phyloP scores from a whole-genome alignment of 1,140 invertebrate species.

The Mercenaria mercenaria region DNA sequence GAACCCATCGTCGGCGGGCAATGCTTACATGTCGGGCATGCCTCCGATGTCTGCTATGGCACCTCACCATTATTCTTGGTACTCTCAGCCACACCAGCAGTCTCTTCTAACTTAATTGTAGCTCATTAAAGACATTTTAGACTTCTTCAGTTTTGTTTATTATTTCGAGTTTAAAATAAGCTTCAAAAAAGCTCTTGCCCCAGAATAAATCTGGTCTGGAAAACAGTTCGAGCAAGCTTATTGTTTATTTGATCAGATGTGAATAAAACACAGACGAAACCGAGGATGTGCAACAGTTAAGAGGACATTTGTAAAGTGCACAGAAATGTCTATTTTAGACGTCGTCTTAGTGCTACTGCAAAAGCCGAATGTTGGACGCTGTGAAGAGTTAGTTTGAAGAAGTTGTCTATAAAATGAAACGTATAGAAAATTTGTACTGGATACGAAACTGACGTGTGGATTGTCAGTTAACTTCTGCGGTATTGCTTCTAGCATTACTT shows the following conservation, averaged over 20 bases:
- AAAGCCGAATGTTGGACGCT: too few species aligned
- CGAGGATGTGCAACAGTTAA: too few species aligned
- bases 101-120: slow-evolving; percentile 76
- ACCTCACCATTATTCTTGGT: slow-evolving; percentile 80
- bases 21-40: slow-evolving; percentile 76
- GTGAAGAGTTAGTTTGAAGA: too few species aligned
- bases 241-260: too few species aligned
- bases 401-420: too few species aligned
- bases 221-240: too few species aligned
- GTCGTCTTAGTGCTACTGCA: too few species aligned
- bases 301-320: too few species aligned
- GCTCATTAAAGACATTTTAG: neutral
- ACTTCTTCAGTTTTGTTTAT: neutral
- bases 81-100: slow-evolving; percentile 77
- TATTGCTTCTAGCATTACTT: neutral
- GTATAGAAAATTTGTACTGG: too few species aligned
- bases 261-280: too few species aligned
- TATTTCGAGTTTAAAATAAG: neutral
- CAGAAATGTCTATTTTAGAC: too few species aligned
- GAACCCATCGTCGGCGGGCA: slow-evolving; percentile 70
- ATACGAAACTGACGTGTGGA: too few species aligned
- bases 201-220: neutral
- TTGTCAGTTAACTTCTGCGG: neutral
- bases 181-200: neutral
- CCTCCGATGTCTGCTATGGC: slow-evolving; percentile 70